phyloP scores from a whole-genome alignment of 2,113 vertebrate genomes.

The Ochotona princeps region DNA sequence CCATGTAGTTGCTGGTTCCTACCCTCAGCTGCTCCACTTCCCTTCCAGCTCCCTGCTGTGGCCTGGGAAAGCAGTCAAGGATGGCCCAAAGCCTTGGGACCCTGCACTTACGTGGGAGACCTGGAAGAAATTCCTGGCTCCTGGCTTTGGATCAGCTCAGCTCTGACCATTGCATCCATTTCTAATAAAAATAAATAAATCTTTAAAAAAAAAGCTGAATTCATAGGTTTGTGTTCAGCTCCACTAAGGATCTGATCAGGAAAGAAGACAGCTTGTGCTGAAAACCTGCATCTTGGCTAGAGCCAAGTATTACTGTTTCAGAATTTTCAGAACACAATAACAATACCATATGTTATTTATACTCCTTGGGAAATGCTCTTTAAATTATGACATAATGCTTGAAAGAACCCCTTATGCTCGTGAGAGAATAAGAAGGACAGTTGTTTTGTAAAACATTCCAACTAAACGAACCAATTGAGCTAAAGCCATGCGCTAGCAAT shows the following conservation, averaged over 20 bases:
- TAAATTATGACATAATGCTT: not conserved
- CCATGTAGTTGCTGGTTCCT: no score
- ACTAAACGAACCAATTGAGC: constrained; percentile 56
- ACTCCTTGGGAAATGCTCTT: not conserved
- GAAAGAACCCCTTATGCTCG: not conserved
- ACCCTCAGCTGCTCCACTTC: no score
- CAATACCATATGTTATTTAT: not conserved
- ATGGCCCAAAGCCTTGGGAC: no score
- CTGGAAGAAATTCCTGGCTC: no score
- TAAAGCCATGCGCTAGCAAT: constrained; percentile 47
- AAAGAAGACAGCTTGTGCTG: constrained; percentile 16
- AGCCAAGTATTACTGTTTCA: constrained; percentile 31
- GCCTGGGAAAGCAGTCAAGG: no score
- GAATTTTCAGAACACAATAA: constrained; percentile 51
- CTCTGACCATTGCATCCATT: no score
- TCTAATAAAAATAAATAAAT: no score
- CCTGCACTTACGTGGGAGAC: no score
- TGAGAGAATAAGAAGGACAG: not conserved
- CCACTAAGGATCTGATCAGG: not conserved
- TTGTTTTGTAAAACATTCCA: constrained; percentile 16
- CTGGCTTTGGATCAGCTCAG: no score
- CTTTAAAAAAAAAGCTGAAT: not conserved
- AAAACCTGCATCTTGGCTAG: constrained; percentile 33
- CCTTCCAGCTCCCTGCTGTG: no score
- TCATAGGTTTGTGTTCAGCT: not conserved